Conservation (phyloP, 2,113 vertebrate species). For the Paradoxurus hermaphroditus region DNA sequence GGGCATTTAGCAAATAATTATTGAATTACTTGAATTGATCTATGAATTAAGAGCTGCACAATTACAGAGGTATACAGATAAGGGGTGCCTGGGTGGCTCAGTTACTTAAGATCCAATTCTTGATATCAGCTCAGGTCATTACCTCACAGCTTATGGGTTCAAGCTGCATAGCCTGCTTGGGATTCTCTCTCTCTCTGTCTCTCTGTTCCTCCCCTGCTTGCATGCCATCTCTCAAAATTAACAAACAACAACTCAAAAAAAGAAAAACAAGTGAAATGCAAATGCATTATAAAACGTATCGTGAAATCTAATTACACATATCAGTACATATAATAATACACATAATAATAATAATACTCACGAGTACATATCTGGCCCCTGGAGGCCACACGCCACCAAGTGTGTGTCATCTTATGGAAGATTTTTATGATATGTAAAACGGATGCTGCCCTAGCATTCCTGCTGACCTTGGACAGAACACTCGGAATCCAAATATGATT, state of each 20-base stretch:
- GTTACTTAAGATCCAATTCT: too few species aligned
- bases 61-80: neutral
- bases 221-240: too few species aligned
- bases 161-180: too few species aligned
- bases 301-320: neutral
- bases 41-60: neutral
- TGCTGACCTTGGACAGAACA: neutral
- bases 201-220: too few species aligned
- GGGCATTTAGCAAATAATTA: neutral
- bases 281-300: neutral
- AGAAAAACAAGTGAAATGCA: neutral
- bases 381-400: neutral
- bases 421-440: neutral
- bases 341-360: too few species aligned
- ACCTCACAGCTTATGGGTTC: too few species aligned
- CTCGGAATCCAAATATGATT: neutral
- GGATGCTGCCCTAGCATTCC: neutral
- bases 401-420: neutral
- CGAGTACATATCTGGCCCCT: neutral
- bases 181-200: too few species aligned
- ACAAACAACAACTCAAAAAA: too few species aligned
- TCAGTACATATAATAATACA: too few species aligned
- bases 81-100: too few species aligned
- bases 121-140: too few species aligned
- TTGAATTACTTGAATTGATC: neutral